Conservation (phyloP, 1,140 invertebrate genomes). For the Globodera ellingtonae region DNA sequence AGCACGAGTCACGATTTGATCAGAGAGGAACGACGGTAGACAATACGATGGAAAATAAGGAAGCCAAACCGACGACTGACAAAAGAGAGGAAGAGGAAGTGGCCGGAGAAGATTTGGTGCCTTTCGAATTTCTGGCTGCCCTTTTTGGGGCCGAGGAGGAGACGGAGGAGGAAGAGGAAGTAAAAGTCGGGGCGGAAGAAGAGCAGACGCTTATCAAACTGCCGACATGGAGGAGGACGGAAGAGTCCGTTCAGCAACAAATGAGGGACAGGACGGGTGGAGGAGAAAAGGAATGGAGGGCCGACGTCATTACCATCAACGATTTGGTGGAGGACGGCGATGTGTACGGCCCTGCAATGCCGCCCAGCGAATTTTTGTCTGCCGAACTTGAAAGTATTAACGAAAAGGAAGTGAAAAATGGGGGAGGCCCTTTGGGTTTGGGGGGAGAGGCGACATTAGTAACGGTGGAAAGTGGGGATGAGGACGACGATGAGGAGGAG, state of each 20-base stretch:
- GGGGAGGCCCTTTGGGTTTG: no score
- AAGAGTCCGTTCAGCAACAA: neutral
- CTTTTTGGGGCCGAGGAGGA: constrained; percentile 24
- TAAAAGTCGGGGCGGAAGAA: neutral
- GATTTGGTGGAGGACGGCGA: constrained; percentile 24
- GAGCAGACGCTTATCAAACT: neutral
- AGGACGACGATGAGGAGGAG: neutral
- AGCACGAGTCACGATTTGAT: constrained; percentile 25
- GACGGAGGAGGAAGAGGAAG: constrained; percentile 13
- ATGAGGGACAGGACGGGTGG: neutral
- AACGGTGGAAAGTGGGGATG: neutral
- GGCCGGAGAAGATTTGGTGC: constrained; percentile 5
- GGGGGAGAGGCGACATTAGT: neutral
- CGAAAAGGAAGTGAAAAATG: neutral
- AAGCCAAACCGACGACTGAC: neutral
- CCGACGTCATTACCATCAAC: constrained; percentile 4
- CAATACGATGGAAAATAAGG: neutral
- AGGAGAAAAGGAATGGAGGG: neutral
- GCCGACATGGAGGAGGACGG: constrained; percentile 2
- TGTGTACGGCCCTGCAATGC: constrained; percentile 29
- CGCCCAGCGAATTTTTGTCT: constrained; percentile 12
- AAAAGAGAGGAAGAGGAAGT: constrained; percentile 11
- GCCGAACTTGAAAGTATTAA: neutral
- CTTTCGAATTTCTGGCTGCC: constrained; percentile 12
- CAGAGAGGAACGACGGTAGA: constrained; percentile 13